Evolutionary conservation across 2,888 invertebrate genomes (phyloP), one percentile per base, ranked within the genome.

Genomic region (Dinocampus coccinellae): DNA sequence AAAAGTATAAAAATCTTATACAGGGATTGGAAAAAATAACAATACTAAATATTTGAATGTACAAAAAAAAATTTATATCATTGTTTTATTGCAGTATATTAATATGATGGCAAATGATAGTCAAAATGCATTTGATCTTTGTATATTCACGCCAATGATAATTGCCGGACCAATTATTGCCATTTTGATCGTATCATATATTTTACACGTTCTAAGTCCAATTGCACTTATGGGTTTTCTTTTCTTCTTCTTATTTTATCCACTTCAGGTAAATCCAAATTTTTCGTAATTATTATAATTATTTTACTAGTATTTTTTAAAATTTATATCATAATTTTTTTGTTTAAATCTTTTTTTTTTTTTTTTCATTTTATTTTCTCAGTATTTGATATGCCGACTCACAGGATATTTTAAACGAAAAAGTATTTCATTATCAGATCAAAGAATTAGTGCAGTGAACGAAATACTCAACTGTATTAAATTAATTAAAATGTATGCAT

Each of bases 401-500:
- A 87, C 84, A 47, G 88, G 88, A 34, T 84, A 88, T 67, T 85
- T 81, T 69, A 82, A 80, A 39, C 73, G 73, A n/a, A 81, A 77
- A 29, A 75, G 79, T 1, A 75, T 83, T 9, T 77, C 75, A 47
- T 73, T 82, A 52, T 79, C 83, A 2, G 84, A 82, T 55, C 65
- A 85, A 70, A 84, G 90, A 70, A 86, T 92, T 4, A 87, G 88
- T 42, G 84, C 90, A 72, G 90, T 92, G 84, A 89, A 89, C 65
- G 92, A 92, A 80, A 86, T 91, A 13, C 84, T 92, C 13, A 88
- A 89, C 33, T 89, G 88, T 78, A 90, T 92, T 55, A 90, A 91
- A 80, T 84, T 91, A 26, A 90, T 92, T 71, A 92, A 92, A 84
- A 90, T 92, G 88, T 91, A 91, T 82, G 90, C 90, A 0, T 92